Percentiles rank a stretch among this genome's conserved stretches.
Evolutionary conservation across 2,797 vertebrate genomes (phyloP).

Genomic region (Aulostomus chinensis): DNA sequence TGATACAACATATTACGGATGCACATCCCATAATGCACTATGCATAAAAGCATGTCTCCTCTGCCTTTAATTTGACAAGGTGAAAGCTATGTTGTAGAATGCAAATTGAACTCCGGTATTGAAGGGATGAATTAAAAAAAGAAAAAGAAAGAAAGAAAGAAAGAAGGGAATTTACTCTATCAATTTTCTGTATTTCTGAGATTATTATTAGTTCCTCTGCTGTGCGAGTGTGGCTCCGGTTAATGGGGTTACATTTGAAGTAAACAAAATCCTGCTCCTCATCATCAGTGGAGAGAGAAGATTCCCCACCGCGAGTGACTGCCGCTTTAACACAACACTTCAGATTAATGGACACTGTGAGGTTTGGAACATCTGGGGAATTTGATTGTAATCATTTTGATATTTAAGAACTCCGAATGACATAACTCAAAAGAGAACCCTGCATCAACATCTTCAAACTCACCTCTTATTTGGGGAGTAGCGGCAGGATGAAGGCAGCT

Average conservation of each 20-base stretch:
- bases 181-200: conserved; percentile 14
- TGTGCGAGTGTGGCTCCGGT: not conserved
- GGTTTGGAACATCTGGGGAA: conserved; percentile 54
- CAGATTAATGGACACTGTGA: too few species aligned
- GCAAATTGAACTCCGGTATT: conserved; percentile 34
- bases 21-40: conserved; percentile 37
- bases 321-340: too few species aligned
- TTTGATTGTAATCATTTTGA: too few species aligned
- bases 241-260: not conserved
- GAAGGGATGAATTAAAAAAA: conserved; percentile 31
- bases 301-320: conserved; percentile 29
- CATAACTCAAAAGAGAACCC: too few species aligned
- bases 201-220: conserved; percentile 5
- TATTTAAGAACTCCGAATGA: too few species aligned
- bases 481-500: not conserved
- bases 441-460: not conserved
- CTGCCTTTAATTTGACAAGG: conserved; percentile 24
- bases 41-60: conserved; percentile 34
- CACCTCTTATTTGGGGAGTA: not conserved
- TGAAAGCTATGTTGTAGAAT: conserved; percentile 35
- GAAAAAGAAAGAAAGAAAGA: not conserved
- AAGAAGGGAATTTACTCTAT: conserved; percentile 13
- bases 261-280: conserved; percentile 22
- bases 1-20: conserved; percentile 45
- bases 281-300: conserved; percentile 18